A percentile compares a stretch with the other conserved stretches of the same genome.
phyloP scores from a whole-genome alignment of 2,113 vertebrate genomes.

The Pionites leucogaster region DNA sequence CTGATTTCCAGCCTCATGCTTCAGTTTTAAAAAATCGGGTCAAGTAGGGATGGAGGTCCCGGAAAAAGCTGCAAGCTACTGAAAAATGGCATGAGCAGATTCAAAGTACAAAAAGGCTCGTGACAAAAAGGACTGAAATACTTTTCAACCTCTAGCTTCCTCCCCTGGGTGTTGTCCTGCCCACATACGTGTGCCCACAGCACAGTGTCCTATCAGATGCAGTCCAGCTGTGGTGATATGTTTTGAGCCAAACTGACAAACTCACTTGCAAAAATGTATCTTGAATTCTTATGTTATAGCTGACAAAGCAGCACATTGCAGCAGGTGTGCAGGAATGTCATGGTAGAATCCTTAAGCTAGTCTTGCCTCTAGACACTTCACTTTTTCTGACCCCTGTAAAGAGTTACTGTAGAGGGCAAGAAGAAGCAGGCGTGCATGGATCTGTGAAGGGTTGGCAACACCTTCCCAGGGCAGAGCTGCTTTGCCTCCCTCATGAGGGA shows the following conservation, averaged over 20 bases:
- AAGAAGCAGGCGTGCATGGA: fast-evolving
- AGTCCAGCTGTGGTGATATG: background rate
- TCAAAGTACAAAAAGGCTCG: background rate
- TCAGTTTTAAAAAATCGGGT: background rate
- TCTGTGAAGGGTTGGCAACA: background rate
- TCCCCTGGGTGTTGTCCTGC: background rate
- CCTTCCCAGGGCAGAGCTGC: background rate
- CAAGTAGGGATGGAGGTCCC: background rate
- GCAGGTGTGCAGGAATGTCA: background rate
- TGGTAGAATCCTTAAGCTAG: background rate
- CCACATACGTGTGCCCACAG: fast-evolving
- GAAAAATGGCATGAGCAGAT: background rate
- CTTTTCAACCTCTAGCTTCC: background rate
- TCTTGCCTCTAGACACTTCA: background rate
- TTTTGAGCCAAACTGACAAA: background rate
- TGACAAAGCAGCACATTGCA: background rate
- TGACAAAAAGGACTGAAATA: background rate
- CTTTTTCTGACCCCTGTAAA: background rate
- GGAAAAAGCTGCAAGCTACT: background rate
- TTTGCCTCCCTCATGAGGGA: background rate
- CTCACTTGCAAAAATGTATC: background rate
- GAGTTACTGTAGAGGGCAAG: background rate
- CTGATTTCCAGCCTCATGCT: background rate
- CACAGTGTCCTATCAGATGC: background rate
- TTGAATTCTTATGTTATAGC: background rate